phyloP scores from a whole-genome alignment of 1,140 invertebrate genomes.

The Philopotamus ludificatus region DNA sequence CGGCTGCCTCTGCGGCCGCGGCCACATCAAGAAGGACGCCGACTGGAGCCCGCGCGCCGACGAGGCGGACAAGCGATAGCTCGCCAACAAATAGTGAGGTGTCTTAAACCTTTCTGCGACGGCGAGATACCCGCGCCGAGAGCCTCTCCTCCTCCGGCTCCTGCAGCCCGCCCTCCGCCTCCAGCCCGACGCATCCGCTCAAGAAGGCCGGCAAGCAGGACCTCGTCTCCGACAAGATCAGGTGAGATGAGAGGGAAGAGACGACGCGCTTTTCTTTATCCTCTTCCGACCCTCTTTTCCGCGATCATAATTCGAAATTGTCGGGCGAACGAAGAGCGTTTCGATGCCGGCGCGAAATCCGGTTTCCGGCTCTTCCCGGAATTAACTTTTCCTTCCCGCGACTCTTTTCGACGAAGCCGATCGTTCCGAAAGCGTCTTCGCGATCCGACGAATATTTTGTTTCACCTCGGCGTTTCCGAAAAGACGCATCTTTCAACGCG shows the following conservation, averaged over 20 bases:
- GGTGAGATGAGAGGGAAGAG: too few species aligned
- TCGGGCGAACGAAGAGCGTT: neutral
- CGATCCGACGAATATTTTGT: too few species aligned
- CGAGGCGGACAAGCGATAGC: slow-evolving; percentile 70
- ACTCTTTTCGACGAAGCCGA: too few species aligned
- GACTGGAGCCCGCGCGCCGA: slow-evolving; percentile 81
- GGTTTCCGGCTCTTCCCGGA: too few species aligned
- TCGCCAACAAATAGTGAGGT: too few species aligned
- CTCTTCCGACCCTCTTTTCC: neutral
- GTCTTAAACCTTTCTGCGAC: too few species aligned
- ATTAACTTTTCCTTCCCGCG: too few species aligned
- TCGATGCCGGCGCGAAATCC: too few species aligned
- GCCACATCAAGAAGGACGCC: slow-evolving; percentile 91
- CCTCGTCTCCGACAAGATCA: slow-evolving; percentile 73
- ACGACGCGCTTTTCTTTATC: slow-evolving; percentile 5
- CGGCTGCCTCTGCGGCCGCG: slow-evolving; percentile 82
- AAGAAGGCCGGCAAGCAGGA: slow-evolving; percentile 72
- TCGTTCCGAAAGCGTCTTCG: too few species aligned
- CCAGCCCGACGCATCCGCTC: slow-evolving; percentile 55
- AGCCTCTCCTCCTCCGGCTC: slow-evolving; percentile 65
- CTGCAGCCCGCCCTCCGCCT: slow-evolving; percentile 52
- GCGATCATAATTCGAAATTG: neutral
- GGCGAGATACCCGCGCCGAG: slow-evolving; percentile 66
- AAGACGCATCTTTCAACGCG: too few species aligned
- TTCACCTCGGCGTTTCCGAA: too few species aligned